Percentiles rank a stretch among this genome's conserved stretches.
These are phyloP conservation scores for Vollenhovia emeryi DNA, from an alignment of 1,140 invertebrate species.

Conservation along the genomic window DNA sequence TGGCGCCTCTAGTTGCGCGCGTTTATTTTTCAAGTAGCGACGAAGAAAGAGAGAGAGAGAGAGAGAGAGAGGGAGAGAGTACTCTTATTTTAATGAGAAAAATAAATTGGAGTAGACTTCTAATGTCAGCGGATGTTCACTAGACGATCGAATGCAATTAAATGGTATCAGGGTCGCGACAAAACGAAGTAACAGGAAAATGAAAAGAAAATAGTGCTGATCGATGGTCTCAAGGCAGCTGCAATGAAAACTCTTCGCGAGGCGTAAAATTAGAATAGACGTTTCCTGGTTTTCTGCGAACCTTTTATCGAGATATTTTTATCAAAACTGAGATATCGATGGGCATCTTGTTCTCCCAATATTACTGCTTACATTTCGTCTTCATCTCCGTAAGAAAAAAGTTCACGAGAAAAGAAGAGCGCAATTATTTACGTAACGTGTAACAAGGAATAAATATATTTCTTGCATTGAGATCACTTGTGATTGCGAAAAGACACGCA, in stretches of 20 bases:
- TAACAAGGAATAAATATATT: neutral
- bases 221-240: slow-evolving; percentile 7
- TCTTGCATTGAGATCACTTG: neutral
- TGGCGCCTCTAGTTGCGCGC: neutral
- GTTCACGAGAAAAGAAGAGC: neutral
- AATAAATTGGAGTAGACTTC: slow-evolving; percentile 38
- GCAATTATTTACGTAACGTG: neutral
- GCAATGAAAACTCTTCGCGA: slow-evolving; percentile 57
- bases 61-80: too few species aligned
- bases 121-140: neutral
- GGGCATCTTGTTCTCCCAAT: neutral
- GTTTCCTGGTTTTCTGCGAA: slow-evolving; percentile 45
- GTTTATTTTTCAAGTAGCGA: slow-evolving; percentile 22
- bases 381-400: neutral
- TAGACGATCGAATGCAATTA: slow-evolving; percentile 59
- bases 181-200: neutral
- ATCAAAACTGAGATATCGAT: slow-evolving; percentile 43
- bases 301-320: slow-evolving; percentile 43
- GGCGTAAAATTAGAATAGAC: slow-evolving; percentile 55
- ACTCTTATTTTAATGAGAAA: slow-evolving; percentile 9
- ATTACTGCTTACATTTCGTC: slow-evolving; percentile 37
- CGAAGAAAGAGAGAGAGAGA: too few species aligned
- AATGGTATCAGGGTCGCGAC: neutral
- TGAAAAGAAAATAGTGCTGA: neutral
- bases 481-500: neutral